These are phyloP conservation scores for Salarias fasciatus DNA, from an alignment of 2,797 vertebrate species.

Conservation along the genomic window DNA sequence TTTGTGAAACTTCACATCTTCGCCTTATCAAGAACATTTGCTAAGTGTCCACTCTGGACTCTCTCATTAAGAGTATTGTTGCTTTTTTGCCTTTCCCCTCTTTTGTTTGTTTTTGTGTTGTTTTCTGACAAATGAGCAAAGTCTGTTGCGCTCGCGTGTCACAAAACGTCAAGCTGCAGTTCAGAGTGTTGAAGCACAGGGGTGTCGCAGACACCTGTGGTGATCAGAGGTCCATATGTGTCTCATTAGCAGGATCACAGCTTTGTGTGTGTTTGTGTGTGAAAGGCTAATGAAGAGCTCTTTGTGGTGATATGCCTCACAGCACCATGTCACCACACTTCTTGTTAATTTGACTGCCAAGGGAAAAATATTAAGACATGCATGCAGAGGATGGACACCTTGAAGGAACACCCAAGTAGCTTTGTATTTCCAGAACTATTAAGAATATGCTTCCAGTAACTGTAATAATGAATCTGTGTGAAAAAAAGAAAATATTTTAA, in stretches of 20 bases:
- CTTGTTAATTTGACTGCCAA: conserved; percentile 47
- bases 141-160: conserved; percentile 6
- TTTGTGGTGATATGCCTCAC: conserved; percentile 25
- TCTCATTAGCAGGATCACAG: conserved; percentile 66
- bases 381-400: background rate
- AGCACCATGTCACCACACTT: conserved; percentile 32
- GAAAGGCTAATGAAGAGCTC: conserved; percentile 50
- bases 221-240: conserved; percentile 62
- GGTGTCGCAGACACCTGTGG: conserved; percentile 35
- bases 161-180: conserved; percentile 16
- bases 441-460: fast-evolving
- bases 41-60: conserved; percentile 7
- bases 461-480: too few species aligned
- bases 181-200: conserved; percentile 1
- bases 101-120: background rate
- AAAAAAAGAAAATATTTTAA: too few species aligned
- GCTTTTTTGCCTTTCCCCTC: background rate
- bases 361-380: conserved; percentile 12
- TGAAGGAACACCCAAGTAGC: background rate
- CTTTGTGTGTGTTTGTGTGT: conserved; percentile 33
- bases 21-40: background rate
- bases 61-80: too few species aligned
- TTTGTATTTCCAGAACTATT: background rate
- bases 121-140: conserved; percentile 17
- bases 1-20: background rate